Percentiles rank a stretch among this genome's conserved stretches.
phyloP scores from a whole-genome alignment of 2,888 invertebrate genomes.

The Mystacides longicornis region DNA sequence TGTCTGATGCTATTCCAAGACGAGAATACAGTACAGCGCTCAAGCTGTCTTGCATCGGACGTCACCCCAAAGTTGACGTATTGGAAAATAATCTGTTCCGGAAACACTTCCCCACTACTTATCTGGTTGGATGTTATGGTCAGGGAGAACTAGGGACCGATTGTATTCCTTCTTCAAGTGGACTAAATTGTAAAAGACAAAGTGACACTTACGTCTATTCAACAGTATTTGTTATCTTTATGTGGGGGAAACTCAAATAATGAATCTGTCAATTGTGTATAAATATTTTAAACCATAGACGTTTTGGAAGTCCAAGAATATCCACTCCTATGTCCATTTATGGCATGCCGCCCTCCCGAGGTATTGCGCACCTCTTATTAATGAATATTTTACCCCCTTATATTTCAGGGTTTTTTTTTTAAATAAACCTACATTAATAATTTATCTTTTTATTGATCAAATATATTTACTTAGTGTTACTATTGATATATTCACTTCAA shows the following conservation, averaged over 20 bases:
- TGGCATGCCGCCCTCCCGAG: too few species aligned
- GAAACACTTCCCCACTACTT: conserved; percentile 38
- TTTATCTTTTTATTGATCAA: too few species aligned
- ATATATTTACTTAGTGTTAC: too few species aligned
- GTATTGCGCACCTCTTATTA: too few species aligned
- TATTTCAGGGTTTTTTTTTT: too few species aligned
- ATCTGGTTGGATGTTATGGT: conserved; percentile 41
- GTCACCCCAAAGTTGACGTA: conserved; percentile 36
- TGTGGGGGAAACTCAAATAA: conserved; percentile 38
- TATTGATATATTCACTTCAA: too few species aligned
- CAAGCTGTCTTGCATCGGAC: conserved; percentile 43
- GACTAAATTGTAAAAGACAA: background rate
- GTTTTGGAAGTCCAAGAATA: too few species aligned
- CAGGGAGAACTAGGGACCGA: conserved; percentile 43
- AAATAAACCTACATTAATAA: too few species aligned
- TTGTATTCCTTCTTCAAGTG: conserved; percentile 29
- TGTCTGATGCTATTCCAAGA: conserved; percentile 38
- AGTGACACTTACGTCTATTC: conserved; percentile 36
- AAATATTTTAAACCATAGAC: too few species aligned
- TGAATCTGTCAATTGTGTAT: background rate
- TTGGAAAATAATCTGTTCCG: conserved; percentile 39
- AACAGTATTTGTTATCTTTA: conserved; percentile 42
- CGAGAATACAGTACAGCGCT: conserved; percentile 40
- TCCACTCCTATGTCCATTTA: too few species aligned
- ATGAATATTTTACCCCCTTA: too few species aligned